Evolutionary conservation across 2,888 invertebrate species (phyloP).

Genomic region (Chelonus formosanus): DNA sequence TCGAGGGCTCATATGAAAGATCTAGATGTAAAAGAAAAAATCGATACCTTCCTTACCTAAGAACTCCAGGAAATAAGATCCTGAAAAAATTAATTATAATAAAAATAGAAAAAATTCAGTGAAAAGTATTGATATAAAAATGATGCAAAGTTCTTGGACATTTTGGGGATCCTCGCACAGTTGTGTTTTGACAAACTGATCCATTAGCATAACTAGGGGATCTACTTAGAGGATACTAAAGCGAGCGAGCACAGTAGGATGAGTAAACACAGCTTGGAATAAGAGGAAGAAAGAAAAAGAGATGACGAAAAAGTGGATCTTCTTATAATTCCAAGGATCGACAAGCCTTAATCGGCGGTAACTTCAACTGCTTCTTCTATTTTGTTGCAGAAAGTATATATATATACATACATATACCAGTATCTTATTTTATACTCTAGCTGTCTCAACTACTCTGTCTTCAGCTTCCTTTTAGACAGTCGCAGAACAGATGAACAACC

Average conservation of each 20-base stretch:
- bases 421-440: no score
- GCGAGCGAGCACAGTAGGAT: background rate
- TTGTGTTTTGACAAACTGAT: conserved; percentile 19
- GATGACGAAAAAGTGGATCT: conserved; percentile 42
- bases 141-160: background rate
- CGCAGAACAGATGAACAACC: conserved; percentile 1
- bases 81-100: no score
- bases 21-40: no score
- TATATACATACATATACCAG: conserved; percentile 18
- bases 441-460: background rate
- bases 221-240: conserved; percentile 23
- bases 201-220: conserved; percentile 35
- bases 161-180: no score
- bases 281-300: conserved; percentile 41
- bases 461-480: background rate
- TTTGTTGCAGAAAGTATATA: conserved; percentile 8
- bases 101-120: no score
- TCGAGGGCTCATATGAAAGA: no score
- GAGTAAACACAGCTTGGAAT: background rate
- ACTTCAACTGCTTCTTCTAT: background rate
- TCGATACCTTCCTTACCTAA: no score
- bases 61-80: no score
- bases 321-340: conserved; percentile 27
- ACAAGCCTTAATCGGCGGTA: conserved; percentile 48
- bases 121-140: no score